These are phyloP conservation scores for Laticauda colubrina DNA, from an alignment of 2,113 vertebrate genomes.

Conservation along the genomic window DNA sequence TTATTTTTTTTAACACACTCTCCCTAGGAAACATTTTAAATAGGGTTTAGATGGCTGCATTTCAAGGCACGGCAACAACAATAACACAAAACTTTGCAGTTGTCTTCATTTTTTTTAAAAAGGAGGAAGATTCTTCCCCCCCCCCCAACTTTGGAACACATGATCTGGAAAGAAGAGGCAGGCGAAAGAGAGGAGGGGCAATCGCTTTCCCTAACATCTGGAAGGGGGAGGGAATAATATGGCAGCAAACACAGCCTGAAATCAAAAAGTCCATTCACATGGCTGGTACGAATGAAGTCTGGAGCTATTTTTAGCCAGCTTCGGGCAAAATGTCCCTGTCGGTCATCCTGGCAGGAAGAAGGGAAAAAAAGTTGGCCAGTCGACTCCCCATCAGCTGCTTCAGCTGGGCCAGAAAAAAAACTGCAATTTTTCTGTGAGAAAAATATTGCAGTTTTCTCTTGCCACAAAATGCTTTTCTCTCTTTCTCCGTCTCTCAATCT, in stretches of 20 bases:
- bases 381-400: neutral
- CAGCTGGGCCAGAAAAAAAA: neutral
- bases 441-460: neutral
- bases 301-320: neutral
- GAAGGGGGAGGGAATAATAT: too few species aligned
- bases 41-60: slow-evolving; percentile 55
- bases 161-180: slow-evolving; percentile 34
- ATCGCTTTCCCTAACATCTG: neutral
- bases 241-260: neutral
- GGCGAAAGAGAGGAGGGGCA: rapidly evolving
- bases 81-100: neutral
- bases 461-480: neutral
- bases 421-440: neutral
- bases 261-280: neutral
- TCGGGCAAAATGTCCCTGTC: neutral
- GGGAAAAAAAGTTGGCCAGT: neutral
- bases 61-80: neutral
- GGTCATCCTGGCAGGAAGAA: neutral
- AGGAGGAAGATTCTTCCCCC: slow-evolving; percentile 1
- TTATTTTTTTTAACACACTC: slow-evolving; percentile 56
- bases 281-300: neutral
- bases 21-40: slow-evolving; percentile 73
- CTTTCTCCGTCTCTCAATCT: neutral
- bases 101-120: neutral
- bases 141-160: slow-evolving; percentile 41